Base-by-base conservation (phyloP, 1,140 invertebrate species). In the Hestina assimilis region DNA sequence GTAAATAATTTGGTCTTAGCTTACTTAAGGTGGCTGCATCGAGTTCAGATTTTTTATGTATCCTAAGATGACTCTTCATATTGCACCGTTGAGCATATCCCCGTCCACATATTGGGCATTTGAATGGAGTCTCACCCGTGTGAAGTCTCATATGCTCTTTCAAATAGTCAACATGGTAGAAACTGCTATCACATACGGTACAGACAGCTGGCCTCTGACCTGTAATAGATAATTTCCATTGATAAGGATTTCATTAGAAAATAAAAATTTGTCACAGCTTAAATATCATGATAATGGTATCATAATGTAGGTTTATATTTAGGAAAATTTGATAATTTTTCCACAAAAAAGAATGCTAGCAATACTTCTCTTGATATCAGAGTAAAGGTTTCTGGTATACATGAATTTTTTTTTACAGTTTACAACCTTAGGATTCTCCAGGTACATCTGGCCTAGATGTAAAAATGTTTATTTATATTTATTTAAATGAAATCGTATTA, bases 71-170 rank as follows among this genome's bases (percentile, higher is more conserved):
- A 33, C 89, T 90, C 57, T 89, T 90, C 77, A 91, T 88, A 50
- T 90, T 90, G 7, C 89, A 73, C 57, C 91, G 63, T 64, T 90
- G 89, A 12, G 93, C 90, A 68, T 95, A 95, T 0, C 91, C 89
- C 38, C 94, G 90, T 5, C 90, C 89, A 73, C 94, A 95, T 4
- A 93, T 84, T 4, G 91, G 90, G 72, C 94, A 95, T 65, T 91
- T 90, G 83, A 93, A 95, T 4, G 94, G 94, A 26, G 92, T 92
- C 65, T 95, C 94, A 1, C 95, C 92, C 0, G 93, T 94, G 63
- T 94, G 93, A 6, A 93, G 91, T 11, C 93, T 75, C 88, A 93
- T 92, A 65, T 95, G 94, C 64, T 92, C 91, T 41, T 90, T 92
- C 5, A 93, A 61, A 57, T 89, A 89, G 38, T 89, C 84, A 33